A percentile compares a stretch with the other conserved stretches of the same genome.
Evolutionary conservation across 2,113 vertebrate genomes (phyloP).

Genomic region (Psophia crepitans): DNA sequence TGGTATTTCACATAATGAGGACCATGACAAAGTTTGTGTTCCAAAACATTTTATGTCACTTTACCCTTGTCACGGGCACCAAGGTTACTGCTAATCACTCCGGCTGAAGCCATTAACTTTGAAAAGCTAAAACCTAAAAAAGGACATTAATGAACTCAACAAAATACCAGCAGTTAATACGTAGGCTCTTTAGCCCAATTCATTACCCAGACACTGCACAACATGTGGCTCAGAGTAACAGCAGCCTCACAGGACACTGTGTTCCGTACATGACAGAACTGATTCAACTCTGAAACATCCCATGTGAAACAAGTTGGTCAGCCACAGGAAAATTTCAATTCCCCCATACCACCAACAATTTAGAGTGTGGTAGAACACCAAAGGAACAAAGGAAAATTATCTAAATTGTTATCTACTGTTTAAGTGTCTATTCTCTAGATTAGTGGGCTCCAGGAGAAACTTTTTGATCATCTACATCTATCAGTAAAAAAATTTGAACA

Average conservation of each 20-base stretch:
- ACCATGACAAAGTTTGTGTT: conserved; percentile 28
- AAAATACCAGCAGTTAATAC: not conserved
- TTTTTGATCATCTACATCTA: not conserved
- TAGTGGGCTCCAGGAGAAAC: not conserved
- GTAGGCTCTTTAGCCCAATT: not conserved
- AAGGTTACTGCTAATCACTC: conserved; percentile 49
- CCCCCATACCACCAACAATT: not conserved
- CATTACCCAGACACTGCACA: not conserved
- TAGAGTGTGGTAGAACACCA: not conserved
- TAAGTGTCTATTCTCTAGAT: not conserved
- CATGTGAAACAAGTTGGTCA: not conserved
- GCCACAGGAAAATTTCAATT: not conserved
- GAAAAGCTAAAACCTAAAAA: conserved; percentile 36
- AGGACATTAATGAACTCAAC: not conserved
- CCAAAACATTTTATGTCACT: conserved; percentile 37
- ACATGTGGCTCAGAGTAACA: not conserved
- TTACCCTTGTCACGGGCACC: conserved; percentile 8
- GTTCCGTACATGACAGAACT: not conserved
- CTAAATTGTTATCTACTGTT: not conserved
- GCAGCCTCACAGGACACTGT: not conserved
- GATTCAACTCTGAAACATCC: not conserved
- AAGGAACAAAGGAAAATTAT: not conserved
- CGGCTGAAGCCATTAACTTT: conserved; percentile 18
- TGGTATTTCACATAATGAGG: conserved; percentile 25
- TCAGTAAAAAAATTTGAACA: not conserved